These are phyloP conservation scores for Mastomys natalensis DNA, from an alignment of 2,113 vertebrate genomes.

Conservation along the genomic window DNA sequence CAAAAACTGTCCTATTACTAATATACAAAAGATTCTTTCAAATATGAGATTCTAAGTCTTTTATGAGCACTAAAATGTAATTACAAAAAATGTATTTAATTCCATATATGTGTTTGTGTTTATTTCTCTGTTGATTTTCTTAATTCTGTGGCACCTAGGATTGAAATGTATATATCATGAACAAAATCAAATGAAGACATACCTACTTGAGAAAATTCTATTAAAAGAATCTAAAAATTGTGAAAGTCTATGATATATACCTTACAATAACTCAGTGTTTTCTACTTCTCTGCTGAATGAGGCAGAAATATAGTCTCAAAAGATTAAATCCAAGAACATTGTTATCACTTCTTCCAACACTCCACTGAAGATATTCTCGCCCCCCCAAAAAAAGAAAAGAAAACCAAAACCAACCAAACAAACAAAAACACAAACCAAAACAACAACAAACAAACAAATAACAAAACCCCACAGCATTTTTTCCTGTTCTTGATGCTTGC, in stretches of 20 bases:
- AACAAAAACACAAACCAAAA: too few species aligned
- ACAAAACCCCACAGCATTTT: not conserved
- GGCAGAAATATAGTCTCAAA: not conserved
- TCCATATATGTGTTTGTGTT: not conserved
- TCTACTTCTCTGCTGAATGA: not conserved
- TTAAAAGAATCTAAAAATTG: not conserved
- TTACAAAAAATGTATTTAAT: not conserved
- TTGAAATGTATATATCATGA: not conserved
- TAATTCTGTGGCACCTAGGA: not conserved
- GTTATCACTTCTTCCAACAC: not conserved
- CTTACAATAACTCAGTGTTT: not conserved
- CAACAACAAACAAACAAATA: too few species aligned
- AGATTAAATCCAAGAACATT: not conserved
- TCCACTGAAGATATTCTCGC: not conserved
- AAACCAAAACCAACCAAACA: too few species aligned
- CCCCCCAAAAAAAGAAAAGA: not conserved
- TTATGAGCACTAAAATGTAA: not conserved
- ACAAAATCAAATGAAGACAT: not conserved
- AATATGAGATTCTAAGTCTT: not conserved
- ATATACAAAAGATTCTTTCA: not conserved
- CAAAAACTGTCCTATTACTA: not conserved
- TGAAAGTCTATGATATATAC: not conserved
- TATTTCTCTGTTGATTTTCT: not conserved
- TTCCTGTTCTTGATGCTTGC: not conserved
- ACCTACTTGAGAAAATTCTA: not conserved